A percentile compares a stretch with the other conserved stretches of the same genome.
Conservation (phyloP, 1,140 invertebrate genomes). For the Parapsyche elsis region DNA sequence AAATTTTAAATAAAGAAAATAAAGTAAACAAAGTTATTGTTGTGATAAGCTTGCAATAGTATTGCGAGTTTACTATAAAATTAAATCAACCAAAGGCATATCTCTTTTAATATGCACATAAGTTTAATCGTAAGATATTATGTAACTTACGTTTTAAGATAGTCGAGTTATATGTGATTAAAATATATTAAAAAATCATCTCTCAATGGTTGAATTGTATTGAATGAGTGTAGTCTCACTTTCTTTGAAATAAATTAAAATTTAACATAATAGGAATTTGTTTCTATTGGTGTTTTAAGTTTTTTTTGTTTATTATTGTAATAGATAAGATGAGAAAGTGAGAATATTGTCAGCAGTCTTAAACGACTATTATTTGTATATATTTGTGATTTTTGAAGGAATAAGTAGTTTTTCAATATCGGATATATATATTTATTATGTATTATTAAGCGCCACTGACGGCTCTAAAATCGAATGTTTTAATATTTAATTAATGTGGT, state of each 20-base stretch:
- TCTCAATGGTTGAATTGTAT: no score
- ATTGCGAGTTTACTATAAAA: constrained; percentile 8
- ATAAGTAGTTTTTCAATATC: constrained; percentile 4
- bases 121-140: background rate
- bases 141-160: background rate
- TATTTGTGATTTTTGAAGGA: no score
- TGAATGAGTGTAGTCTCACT: background rate
- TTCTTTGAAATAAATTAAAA: background rate
- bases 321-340: no score
- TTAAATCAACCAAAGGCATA: constrained; percentile 29
- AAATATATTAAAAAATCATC: background rate
- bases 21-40: constrained; percentile 11
- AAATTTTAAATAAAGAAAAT: background rate
- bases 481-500: background rate
- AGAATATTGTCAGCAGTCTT: no score
- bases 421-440: background rate
- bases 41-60: constrained; percentile 7
- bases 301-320: no score
- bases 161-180: background rate
- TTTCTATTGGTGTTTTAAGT: no score
- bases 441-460: constrained; percentile 6
- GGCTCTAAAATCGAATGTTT: constrained; percentile 9
- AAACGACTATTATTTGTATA: no score
- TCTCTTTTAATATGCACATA: constrained; percentile 24
- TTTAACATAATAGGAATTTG: background rate